Evolutionary conservation across 2,797 vertebrate genomes (phyloP), one percentile per base, ranked within the genome.

Genomic region (Australoheros facetus): DNA sequence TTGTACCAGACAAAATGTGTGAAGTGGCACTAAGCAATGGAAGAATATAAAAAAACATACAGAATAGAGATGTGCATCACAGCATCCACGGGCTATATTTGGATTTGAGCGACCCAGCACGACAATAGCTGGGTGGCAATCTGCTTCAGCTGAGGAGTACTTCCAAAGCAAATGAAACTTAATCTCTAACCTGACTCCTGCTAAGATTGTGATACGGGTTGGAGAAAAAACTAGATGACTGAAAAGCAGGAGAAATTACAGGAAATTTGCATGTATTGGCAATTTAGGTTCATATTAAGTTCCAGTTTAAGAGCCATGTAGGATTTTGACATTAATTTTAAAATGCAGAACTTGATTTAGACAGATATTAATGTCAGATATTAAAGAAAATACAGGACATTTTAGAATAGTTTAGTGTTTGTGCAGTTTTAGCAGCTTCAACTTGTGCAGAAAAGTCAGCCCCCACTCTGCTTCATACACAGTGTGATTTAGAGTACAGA

Each of bases 401-500:
- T 34, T 59, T 34, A 4, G 11, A 21, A 34, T 37, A 6, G 42
- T 16, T 45, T 45, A 16, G 42, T 16, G 32, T 37, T 37, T 1
- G 19, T 53, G 19, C 57, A 37, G 10, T 11, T 45, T 54, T 11
- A 54, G 51, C 9, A 14, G 55, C 23, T 56, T 56, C 21, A 23
- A 26, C 21, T 56, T 28, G 23, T 14, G 21, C 9, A 32, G 56
- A 58, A 58, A 32, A 58, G 37, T 28, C 1, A 1, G 23, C 4
- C 37, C 37, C 13, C 8, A 5, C 9, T 23, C 21, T 11, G 14
- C 60, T 7, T 62, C 56, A 21, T 23, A 48, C 45, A 11, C 4
- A 42, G 17, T 70, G n/a, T 60, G 82, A 77, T 81, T 75, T 60
- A 56, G 13, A 30, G 8, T 10, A 13, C 56, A 72, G 12, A 21